These are phyloP conservation scores for Ardeotis arabs DNA, from an alignment of 2,113 vertebrate genomes.

Conservation along the genomic window DNA sequence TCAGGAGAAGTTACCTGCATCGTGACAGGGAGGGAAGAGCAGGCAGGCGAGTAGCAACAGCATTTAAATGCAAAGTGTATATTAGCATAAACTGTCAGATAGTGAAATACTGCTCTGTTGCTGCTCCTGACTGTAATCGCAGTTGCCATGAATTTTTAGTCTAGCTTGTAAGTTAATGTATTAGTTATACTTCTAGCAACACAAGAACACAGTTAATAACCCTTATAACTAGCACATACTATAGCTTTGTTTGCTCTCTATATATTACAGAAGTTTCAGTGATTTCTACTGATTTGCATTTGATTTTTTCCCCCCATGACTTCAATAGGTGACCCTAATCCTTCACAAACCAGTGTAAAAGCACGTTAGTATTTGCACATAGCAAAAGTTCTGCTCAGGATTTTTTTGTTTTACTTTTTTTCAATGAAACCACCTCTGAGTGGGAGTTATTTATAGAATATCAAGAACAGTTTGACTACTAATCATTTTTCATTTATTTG, in stretches of 20 bases:
- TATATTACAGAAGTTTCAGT: neutral
- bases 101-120: conserved; percentile 10
- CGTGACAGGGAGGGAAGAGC: neutral
- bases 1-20: neutral
- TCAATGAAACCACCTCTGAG: neutral
- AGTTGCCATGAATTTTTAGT: conserved; percentile 21
- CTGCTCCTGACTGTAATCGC: conserved; percentile 9
- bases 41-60: neutral
- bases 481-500: neutral
- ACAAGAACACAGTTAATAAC: neutral
- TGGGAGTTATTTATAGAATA: neutral
- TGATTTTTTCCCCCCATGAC: neutral
- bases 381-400: neutral
- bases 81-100: conserved; percentile 24
- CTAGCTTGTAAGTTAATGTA: neutral
- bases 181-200: neutral
- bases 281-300: neutral
- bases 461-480: neutral
- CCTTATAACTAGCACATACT: neutral
- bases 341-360: neutral
- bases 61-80: conserved; percentile 21
- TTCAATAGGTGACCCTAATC: neutral
- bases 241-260: neutral
- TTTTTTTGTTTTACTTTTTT: neutral
- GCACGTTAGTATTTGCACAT: neutral